phyloP scores from a whole-genome alignment of 2,113 vertebrate genomes.

The Amphiprion percula region DNA sequence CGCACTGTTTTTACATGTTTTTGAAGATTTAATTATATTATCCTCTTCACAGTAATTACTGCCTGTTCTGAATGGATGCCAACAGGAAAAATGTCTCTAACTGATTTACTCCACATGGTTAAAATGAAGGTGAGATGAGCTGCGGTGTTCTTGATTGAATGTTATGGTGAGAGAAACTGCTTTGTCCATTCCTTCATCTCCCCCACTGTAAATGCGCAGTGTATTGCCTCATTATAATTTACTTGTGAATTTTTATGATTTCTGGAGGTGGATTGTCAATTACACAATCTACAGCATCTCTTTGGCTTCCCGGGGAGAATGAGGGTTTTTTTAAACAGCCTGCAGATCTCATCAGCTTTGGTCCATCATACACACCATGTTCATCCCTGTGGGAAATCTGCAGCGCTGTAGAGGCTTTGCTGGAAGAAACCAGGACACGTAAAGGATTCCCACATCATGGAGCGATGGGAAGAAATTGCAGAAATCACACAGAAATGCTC shows the following conservation, averaged over 20 bases:
- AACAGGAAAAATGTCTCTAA: constrained; percentile 20
- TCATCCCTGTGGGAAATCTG: not conserved
- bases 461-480: not conserved
- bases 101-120: constrained; percentile 25
- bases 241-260: constrained; percentile 30
- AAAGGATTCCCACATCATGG: not conserved
- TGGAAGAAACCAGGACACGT: not conserved
- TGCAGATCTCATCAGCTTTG: constrained; percentile 17
- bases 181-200: constrained; percentile 15
- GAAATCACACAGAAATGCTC: not conserved
- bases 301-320: not conserved
- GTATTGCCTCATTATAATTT: constrained; percentile 24
- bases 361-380: constrained; percentile 7
- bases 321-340: constrained; percentile 11
- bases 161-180: constrained; percentile 19
- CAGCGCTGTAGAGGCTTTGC: not conserved
- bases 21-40: constrained; percentile 13
- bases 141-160: constrained; percentile 38
- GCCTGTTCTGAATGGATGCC: constrained; percentile 16
- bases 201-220: constrained; percentile 24
- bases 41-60: constrained; percentile 6
- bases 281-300: constrained; percentile 18
- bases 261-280: constrained; percentile 25
- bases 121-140: constrained; percentile 34
- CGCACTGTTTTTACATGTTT: constrained; percentile 15